phyloP scores from a whole-genome alignment of 2,113 vertebrate species.

The Elaphurus davidianus region DNA sequence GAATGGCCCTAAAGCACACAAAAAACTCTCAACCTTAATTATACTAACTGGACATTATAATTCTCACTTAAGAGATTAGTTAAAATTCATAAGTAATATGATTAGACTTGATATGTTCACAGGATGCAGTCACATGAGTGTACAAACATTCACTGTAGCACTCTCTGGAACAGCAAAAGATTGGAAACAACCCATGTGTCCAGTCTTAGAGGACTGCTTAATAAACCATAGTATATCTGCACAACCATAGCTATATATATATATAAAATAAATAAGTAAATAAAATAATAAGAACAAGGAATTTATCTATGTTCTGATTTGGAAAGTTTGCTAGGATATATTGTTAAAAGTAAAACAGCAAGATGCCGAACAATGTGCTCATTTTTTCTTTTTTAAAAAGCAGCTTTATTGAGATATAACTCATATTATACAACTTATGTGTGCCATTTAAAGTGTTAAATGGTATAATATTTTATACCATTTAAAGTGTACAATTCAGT shows the following conservation, averaged over 20 bases:
- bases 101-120: neutral
- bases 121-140: neutral
- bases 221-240: neutral
- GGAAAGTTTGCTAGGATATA: slow-evolving; percentile 7
- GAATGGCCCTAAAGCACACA: neutral
- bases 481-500: neutral
- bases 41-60: neutral
- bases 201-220: neutral
- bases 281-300: slow-evolving; percentile 4
- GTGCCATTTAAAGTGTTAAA: neutral
- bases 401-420: slow-evolving; percentile 8
- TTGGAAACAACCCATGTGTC: neutral
- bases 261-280: neutral
- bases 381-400: neutral
- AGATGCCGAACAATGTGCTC: neutral
- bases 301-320: neutral
- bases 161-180: neutral
- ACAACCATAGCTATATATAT: neutral
- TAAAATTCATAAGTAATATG: neutral
- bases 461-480: neutral
- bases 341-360: neutral
- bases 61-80: neutral
- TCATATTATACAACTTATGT: neutral
- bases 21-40: neutral
- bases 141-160: neutral